Percentiles rank a stretch among this genome's conserved stretches.
These are phyloP conservation scores for Tetraodon nigroviridis DNA, from an alignment of 2,113 vertebrate genomes.

Conservation along the genomic window DNA sequence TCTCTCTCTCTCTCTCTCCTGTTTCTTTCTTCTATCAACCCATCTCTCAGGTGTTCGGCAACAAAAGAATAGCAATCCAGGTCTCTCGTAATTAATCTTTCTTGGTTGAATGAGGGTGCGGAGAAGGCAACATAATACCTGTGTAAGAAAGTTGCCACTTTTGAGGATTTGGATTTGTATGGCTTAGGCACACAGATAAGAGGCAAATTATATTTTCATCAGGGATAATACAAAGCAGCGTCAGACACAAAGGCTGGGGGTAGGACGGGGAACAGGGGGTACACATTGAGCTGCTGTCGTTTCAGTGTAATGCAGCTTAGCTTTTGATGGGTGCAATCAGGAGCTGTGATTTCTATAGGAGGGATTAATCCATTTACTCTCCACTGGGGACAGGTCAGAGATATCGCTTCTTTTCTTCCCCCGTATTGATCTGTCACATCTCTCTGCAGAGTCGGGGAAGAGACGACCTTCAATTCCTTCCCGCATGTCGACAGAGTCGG, in stretches of 20 bases:
- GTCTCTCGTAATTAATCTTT: conserved; percentile 95
- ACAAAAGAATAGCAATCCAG: conserved; percentile 95
- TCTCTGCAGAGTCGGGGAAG: conserved; percentile 66
- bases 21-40: conserved; percentile 69
- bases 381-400: conserved; percentile 81
- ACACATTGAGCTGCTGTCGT: conserved; percentile 91
- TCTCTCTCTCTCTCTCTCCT: conserved; percentile 74
- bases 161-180: conserved; percentile 95
- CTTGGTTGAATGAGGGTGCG: conserved; percentile 44
- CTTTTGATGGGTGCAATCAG: conserved; percentile 91
- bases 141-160: conserved; percentile 92
- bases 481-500: conserved; percentile 52
- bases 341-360: conserved; percentile 90
- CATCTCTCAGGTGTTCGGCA: conserved; percentile 69
- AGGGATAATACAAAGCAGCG: conserved; percentile 89
- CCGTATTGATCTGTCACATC: conserved; percentile 90
- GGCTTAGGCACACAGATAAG: conserved; percentile 96
- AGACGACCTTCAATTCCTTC: conserved; percentile 67
- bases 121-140: conserved; percentile 88
- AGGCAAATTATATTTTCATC: conserved; percentile 99
- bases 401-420: conserved; percentile 65
- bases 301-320: conserved; percentile 92
- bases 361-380: conserved; percentile 95
- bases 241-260: conserved; percentile 82
- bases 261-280: conserved; percentile 74